Conservation (phyloP, 2,888 invertebrate species). For the Calliopum simillimum region DNA sequence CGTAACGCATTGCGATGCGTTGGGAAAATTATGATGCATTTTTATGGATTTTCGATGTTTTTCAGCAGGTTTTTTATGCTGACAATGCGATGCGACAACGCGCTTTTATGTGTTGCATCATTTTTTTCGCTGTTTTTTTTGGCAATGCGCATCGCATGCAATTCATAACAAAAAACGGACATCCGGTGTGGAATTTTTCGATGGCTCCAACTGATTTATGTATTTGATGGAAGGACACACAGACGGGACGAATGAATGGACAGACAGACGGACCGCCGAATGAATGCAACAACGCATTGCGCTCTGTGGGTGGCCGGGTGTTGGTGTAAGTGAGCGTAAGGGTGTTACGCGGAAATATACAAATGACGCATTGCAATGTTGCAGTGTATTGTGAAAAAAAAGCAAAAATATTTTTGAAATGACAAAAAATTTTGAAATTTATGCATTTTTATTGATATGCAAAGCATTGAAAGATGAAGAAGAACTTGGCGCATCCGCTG, state of each 20-base stretch:
- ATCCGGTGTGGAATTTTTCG: conserved; percentile 53
- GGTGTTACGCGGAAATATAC: conserved; percentile 4
- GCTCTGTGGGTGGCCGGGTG: conserved; percentile 23
- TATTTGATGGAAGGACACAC: conserved; percentile 56
- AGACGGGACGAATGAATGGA: conserved; percentile 33
- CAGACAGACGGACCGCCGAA: conserved; percentile 41
- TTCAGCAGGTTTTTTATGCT: conserved; percentile 48
- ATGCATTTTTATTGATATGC: conserved; percentile 63
- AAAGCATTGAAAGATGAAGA: conserved; percentile 54
- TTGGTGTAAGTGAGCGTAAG: not conserved
- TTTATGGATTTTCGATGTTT: conserved; percentile 68
- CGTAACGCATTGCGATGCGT: conserved; percentile 40
- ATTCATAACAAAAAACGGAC: conserved; percentile 49
- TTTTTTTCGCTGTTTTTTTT: conserved; percentile 37
- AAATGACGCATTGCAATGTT: conserved; percentile 32
- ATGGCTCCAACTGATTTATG: conserved; percentile 64
- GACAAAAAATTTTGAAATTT: conserved; percentile 49
- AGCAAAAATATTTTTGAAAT: conserved; percentile 33
- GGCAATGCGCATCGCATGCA: conserved; percentile 47
- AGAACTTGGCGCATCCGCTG: conserved; percentile 14
- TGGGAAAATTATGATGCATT: conserved; percentile 66
- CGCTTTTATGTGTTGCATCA: conserved; percentile 32
- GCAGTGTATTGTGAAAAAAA: conserved; percentile 32
- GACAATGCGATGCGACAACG: conserved; percentile 45
- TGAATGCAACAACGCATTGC: conserved; percentile 43